Evolutionary conservation across 2,113 vertebrate genomes (phyloP).

Genomic region (Anolis carolinensis): DNA sequence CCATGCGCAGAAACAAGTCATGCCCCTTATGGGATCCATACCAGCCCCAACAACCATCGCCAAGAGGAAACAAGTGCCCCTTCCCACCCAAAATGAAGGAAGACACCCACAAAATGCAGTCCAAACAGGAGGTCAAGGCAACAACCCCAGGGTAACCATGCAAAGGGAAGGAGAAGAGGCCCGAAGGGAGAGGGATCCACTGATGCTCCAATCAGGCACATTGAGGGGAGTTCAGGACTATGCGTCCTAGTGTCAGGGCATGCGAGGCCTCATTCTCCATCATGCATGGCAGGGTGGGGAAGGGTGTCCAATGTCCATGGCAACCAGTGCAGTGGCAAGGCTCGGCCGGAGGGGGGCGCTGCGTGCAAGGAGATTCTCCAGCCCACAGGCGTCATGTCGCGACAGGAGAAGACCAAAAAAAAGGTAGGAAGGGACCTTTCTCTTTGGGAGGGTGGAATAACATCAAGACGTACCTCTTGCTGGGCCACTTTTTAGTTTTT

Average conservation of each 20-base stretch:
- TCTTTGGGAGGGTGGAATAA: background rate
- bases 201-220: background rate
- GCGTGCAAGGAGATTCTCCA: constrained; percentile 48
- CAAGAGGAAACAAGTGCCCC: background rate
- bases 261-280: too few relatives aligned
- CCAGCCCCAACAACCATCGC: background rate
- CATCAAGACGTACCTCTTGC: constrained; percentile 62
- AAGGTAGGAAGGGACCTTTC: background rate
- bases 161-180: background rate
- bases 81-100: too few relatives aligned
- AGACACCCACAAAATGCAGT: too few relatives aligned
- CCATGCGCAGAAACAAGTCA: constrained; percentile 64
- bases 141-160: constrained; percentile 13
- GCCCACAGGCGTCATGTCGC: constrained; percentile 34
- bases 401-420: constrained; percentile 49
- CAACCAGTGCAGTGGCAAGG: constrained; percentile 46
- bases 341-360: constrained; percentile 33
- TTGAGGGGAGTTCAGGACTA: too few relatives aligned
- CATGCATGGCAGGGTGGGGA: constrained; percentile 1
- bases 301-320: constrained; percentile 42
- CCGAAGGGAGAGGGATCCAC: background rate
- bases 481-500: constrained; percentile 51
- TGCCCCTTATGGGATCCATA: constrained; percentile 51
- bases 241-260: background rate
- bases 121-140: background rate